Conservation (phyloP, 1,140 invertebrate species). For the Pomacea maculata region DNA sequence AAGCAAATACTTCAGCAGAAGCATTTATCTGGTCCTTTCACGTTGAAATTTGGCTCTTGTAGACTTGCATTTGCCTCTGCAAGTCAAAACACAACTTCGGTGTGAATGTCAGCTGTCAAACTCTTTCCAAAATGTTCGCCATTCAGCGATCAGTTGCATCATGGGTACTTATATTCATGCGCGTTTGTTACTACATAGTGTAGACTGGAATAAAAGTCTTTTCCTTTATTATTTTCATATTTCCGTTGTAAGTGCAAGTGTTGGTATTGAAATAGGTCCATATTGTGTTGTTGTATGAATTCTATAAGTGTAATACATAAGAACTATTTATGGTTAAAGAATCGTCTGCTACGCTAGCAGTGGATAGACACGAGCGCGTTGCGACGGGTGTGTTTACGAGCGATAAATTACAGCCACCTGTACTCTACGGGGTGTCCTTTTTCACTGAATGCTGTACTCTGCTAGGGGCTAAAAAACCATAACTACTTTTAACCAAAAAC, state of each 20-base stretch:
- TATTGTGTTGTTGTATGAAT: too few species aligned
- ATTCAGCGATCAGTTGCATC: conserved; percentile 22
- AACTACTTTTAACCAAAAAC: too few species aligned
- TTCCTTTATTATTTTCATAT: neutral
- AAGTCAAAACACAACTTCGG: conserved; percentile 19
- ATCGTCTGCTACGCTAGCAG: conserved; percentile 3
- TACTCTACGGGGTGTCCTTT: conserved; percentile 12
- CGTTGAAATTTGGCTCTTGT: neutral
- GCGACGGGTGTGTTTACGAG: conserved; percentile 21
- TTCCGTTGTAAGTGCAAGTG: neutral
- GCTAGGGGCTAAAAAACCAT: too few species aligned
- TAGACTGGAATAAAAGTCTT: neutral
- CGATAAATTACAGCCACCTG: conserved; percentile 22
- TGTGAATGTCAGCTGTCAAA: conserved; percentile 24
- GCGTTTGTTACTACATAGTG: neutral
- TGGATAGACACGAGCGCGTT: neutral
- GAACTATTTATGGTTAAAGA: conserved; percentile 15
- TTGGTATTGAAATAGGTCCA: neutral
- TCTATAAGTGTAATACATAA: neutral
- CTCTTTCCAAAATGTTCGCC: conserved; percentile 29
- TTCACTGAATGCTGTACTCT: neutral
- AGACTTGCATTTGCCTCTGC: neutral
- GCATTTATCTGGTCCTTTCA: neutral
- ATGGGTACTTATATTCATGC: conserved; percentile 20
- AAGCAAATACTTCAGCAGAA: neutral